Conservation (phyloP, 1,140 invertebrate species). For the Parapsyche elsis region DNA sequence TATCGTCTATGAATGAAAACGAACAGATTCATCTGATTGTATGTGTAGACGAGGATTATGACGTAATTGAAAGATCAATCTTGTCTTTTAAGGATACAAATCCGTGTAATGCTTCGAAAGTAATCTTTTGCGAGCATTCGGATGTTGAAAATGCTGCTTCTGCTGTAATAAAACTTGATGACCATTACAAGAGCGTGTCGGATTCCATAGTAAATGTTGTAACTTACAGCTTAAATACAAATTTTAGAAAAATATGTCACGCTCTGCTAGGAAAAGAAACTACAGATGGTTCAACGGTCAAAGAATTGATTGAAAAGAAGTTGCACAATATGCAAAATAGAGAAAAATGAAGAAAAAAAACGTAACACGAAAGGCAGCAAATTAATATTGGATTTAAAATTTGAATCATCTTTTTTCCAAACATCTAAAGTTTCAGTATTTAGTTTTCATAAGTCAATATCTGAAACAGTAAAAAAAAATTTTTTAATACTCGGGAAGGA, state of each 20-base stretch:
- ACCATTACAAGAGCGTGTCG: slow-evolving; percentile 39
- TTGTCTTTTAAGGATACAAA: not conserved
- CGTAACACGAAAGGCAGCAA: not conserved
- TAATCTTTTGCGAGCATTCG: not conserved
- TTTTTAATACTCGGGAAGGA: too few relatives aligned
- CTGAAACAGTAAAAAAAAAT: too few relatives aligned
- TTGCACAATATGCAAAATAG: not conserved
- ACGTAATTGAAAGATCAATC: not conserved
- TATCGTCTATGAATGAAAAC: not conserved
- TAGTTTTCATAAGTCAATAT: too few relatives aligned
- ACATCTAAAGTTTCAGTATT: too few relatives aligned
- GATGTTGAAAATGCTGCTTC: too few relatives aligned
- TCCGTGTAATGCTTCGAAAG: not conserved
- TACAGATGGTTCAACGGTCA: not conserved
- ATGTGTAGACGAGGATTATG: too few relatives aligned
- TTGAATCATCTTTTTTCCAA: not conserved
- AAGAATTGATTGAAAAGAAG: not conserved
- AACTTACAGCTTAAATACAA: slow-evolving; percentile 40
- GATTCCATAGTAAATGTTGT: slow-evolving; percentile 47
- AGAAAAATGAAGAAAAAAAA: not conserved
- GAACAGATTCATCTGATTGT: not conserved
- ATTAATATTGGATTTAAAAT: not conserved
- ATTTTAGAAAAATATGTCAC: slow-evolving; percentile 47
- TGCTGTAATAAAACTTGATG: not conserved
- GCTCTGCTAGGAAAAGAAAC: not conserved